Base-by-base conservation (phyloP, 2,797 vertebrate species). In the Cephalopachus bancanus region DNA sequence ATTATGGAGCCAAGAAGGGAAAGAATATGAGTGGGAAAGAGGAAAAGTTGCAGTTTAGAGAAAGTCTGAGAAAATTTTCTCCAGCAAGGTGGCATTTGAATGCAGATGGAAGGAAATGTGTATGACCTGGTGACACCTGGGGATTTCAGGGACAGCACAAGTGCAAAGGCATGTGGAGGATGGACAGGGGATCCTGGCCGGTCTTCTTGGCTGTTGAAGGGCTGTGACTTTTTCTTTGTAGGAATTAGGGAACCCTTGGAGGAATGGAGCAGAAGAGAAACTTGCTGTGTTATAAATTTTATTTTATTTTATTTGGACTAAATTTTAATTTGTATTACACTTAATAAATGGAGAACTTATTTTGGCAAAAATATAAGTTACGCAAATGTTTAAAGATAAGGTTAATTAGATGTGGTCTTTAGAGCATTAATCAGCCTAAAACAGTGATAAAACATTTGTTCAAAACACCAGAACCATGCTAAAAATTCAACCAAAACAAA, bases 311-410 rank as follows among this genome's bases (percentile, higher is more conserved):
- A 44, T 44, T 81, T 81, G 57, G 28, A 59, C 6, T 76, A 26
- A 55, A 60, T 65, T 85, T 87, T 88, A 17, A 78, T 55, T 92
- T 94, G 74, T 67, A 83, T 83, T 59, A 69, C 78, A 67, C 64
- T 94, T 84, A 53, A 88, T 75, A 85, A 28, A 1, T 65, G 59
- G 80, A 78, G 37, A 74, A 74, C 14, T 81, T 83, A 44, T 85
- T 85, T 80, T 91, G n/a, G 16, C 26, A 83, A 96, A 85, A 44
- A 49, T 72, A 37, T 1, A 4, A 55, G 10, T 37, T 80, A 51
- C 14, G 17, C 59, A 6, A 19, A 53, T 55, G 87, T 95, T 83
- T 81, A 67, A 22, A 92, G 24, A 62, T 64, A 30, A 5, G 87
- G 28, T 33, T 72, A 91, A 60, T 24, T 69, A 69, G 26, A 83